Percentiles rank a stretch among this genome's conserved stretches.
Conservation (phyloP, 1,140 invertebrate genomes). For the Mercenaria mercenaria region DNA sequence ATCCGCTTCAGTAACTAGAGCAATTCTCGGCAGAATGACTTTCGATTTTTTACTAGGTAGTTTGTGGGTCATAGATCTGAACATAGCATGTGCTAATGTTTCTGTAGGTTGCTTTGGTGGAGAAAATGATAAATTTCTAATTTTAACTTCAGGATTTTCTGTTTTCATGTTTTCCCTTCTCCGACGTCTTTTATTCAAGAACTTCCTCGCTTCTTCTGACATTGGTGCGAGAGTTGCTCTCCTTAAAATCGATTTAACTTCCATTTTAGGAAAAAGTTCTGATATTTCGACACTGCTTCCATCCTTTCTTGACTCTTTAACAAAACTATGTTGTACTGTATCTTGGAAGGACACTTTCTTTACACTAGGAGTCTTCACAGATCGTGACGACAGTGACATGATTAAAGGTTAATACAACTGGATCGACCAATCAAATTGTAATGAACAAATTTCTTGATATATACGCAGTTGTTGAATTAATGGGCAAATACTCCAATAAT, state of each 20-base stretch:
- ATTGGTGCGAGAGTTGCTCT: not conserved
- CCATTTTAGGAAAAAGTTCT: conserved; percentile 43
- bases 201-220: not conserved
- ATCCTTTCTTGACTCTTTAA: not conserved
- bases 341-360: conserved; percentile 42
- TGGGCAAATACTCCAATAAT: too few species aligned
- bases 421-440: too few species aligned
- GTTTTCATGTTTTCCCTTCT: not conserved
- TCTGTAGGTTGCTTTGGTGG: conserved; percentile 46
- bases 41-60: conserved; percentile 14
- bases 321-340: not conserved
- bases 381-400: conserved; percentile 17
- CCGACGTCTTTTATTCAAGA: not conserved
- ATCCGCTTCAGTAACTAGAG: conserved; percentile 6
- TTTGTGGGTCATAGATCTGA: conserved; percentile 55
- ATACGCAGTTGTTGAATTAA: too few species aligned
- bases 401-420: not conserved
- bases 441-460: too few species aligned
- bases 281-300: conserved; percentile 41
- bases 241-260: conserved; percentile 23
- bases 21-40: not conserved
- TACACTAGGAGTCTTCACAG: not conserved
- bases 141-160: not conserved
- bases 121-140: not conserved
- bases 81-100: conserved; percentile 31